Evolutionary conservation across 2,797 vertebrate species (phyloP).

Genomic region (Argentina silus): DNA sequence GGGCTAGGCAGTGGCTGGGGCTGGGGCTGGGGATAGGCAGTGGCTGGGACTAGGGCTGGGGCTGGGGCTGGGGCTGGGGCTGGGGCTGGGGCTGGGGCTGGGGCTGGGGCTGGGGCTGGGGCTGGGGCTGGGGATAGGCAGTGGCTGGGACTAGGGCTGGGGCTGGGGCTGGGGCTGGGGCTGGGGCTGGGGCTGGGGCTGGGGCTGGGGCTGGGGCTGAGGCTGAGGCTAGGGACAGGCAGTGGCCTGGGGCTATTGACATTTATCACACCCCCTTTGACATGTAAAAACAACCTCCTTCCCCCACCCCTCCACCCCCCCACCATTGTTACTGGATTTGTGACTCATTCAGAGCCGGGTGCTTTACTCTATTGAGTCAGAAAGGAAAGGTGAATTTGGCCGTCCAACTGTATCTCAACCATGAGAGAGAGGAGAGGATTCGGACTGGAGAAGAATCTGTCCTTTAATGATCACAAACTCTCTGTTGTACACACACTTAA

Average conservation of each 20-base stretch:
- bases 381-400: neutral
- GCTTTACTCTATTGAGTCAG: neutral
- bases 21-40: neutral
- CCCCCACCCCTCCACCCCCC: neutral
- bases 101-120: neutral
- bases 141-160: no score
- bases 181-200: neutral
- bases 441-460: conserved; percentile 40
- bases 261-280: conserved; percentile 40
- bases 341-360: neutral
- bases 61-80: conserved; percentile 14
- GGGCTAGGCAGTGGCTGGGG: conserved; percentile 23
- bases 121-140: neutral
- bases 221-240: neutral
- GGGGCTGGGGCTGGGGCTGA: neutral
- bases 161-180: neutral
- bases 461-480: no score
- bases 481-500: no score
- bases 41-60: neutral
- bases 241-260: conserved; percentile 14
- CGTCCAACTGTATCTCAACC: neutral
- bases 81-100: conserved; percentile 10
- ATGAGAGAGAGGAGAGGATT: neutral
- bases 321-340: neutral
- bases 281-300: conserved; percentile 38